Conservation (phyloP, 2,888 invertebrate genomes). For the Anoncus sp. region DNA sequence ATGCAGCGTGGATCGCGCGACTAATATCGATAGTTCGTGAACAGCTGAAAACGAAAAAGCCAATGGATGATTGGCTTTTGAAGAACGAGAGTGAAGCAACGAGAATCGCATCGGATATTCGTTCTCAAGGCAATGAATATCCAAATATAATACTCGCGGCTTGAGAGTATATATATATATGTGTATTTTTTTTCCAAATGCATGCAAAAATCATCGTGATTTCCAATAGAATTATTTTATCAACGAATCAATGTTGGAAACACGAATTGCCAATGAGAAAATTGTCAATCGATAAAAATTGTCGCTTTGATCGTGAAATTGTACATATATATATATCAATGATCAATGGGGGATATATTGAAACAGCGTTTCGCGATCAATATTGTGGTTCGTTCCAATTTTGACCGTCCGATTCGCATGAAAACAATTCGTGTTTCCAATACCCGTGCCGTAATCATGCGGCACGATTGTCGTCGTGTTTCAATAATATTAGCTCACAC, state of each 20-base stretch:
- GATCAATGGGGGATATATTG: no score
- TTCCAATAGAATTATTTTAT: not conserved
- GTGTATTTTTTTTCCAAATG: not conserved
- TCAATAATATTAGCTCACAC: no score
- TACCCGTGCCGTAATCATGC: no score
- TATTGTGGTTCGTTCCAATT: no score
- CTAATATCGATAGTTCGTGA: slow-evolving; percentile 73
- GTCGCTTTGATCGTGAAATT: no score
- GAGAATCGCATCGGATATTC: slow-evolving; percentile 47
- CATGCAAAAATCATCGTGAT: not conserved
- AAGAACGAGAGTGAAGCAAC: slow-evolving; percentile 71
- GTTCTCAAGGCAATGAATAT: slow-evolving; percentile 22
- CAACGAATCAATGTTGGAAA: not conserved
- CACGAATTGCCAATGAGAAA: not conserved
- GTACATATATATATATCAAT: no score
- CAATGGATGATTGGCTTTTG: slow-evolving; percentile 77
- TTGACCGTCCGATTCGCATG: no score
- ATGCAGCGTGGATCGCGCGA: slow-evolving; percentile 74
- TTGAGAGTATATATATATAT: not conserved
- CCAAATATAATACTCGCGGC: slow-evolving; percentile 10
- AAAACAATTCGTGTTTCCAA: no score
- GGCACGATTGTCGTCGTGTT: no score
- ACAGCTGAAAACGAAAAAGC: slow-evolving; percentile 68
- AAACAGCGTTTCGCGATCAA: no score
- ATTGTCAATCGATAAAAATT: no score